A percentile compares a stretch with the other conserved stretches of the same genome.
Evolutionary conservation across 1,140 invertebrate genomes (phyloP).

Genomic region (Neodiprion fabricii): DNA sequence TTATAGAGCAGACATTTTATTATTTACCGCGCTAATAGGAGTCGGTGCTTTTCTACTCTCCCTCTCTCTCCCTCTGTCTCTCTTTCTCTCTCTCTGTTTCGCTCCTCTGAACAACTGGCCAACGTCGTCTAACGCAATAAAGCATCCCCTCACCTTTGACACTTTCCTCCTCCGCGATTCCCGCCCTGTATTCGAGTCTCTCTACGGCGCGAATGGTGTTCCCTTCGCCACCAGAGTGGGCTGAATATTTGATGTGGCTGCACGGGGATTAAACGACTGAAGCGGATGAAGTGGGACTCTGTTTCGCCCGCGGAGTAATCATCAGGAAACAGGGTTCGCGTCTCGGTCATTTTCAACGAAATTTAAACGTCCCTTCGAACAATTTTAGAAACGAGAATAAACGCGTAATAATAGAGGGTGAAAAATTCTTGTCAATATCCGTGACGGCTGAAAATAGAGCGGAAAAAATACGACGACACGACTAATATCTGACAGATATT

Average conservation of each 20-base stretch:
- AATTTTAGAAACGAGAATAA: neutral
- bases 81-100: neutral
- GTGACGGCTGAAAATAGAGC: too few relatives aligned
- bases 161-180: too few relatives aligned
- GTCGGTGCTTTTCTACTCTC: neutral
- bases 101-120: neutral
- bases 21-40: constrained; percentile 4
- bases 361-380: neutral
- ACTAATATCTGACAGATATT: too few relatives aligned
- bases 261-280: constrained; percentile 58
- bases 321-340: neutral
- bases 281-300: constrained; percentile 51
- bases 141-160: too few relatives aligned
- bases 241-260: constrained; percentile 62
- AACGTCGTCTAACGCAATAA: too few relatives aligned
- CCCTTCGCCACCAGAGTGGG: constrained; percentile 25
- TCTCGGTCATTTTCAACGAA: neutral
- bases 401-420: neutral
- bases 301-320: neutral
- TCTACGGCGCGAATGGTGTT: neutral
- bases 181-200: neutral
- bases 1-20: constrained; percentile 4
- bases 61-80: neutral
- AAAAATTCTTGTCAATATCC: neutral
- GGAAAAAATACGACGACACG: too few relatives aligned